A percentile compares a stretch with the other conserved stretches of the same genome.
These are phyloP conservation scores for Drosophila peninsularis DNA, from an alignment of 2,888 invertebrate species.

Conservation along the genomic window DNA sequence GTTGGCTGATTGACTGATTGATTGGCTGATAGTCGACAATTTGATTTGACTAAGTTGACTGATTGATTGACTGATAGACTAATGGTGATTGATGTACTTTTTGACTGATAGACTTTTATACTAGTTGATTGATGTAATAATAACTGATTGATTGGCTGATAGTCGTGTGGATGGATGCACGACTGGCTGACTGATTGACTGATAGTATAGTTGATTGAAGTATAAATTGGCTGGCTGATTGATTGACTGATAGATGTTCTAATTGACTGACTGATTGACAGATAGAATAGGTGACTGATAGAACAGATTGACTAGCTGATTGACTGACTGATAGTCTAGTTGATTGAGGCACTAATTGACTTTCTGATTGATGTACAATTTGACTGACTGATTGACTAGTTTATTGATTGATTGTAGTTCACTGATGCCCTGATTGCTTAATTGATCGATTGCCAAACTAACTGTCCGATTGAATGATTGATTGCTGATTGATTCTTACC, in stretches of 20 bases:
- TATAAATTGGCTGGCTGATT: not conserved
- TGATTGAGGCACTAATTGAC: not conserved
- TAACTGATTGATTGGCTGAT: not conserved
- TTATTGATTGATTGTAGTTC: not conserved
- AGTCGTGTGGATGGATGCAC: not conserved
- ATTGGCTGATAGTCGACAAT: no score
- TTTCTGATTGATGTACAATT: not conserved
- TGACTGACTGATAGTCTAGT: not conserved
- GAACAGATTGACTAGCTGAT: not conserved
- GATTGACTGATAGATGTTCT: not conserved
- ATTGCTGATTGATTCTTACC: constrained; percentile 53
- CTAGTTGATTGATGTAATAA: not conserved
- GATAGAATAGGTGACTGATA: not conserved
- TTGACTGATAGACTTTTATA: not conserved
- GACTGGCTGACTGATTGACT: not conserved
- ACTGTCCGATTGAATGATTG: not conserved
- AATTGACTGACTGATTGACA: not conserved
- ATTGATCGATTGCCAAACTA: not conserved
- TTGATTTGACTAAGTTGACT: not conserved
- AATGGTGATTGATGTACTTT: no score
- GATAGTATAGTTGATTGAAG: not conserved
- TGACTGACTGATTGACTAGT: not conserved
- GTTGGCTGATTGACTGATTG: not conserved
- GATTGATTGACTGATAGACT: not conserved
- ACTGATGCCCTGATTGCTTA: not conserved